Evolutionary conservation across 2,797 vertebrate genomes (phyloP).

Genomic region (Tokudaia tokunoshimensis): DNA sequence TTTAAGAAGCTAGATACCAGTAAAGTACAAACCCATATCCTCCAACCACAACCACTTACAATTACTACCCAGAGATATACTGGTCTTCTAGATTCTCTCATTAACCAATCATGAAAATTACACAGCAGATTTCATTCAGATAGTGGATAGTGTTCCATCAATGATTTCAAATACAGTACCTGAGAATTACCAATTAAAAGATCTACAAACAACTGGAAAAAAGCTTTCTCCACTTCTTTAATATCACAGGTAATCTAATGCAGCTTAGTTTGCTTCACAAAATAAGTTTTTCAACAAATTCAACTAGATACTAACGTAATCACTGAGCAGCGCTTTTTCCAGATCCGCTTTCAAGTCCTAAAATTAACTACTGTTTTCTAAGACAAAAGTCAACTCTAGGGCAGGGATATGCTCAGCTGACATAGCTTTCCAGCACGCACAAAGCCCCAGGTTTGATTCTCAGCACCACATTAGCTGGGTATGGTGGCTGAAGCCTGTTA

Average conservation of each 20-base stretch:
- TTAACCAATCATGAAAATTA: slow-evolving; percentile 33
- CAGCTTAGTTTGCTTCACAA: neutral
- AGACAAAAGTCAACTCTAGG: neutral
- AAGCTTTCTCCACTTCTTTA: neutral
- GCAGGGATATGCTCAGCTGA: too few species aligned
- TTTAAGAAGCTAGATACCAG: neutral
- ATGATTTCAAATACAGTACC: slow-evolving; percentile 27
- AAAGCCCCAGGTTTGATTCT: neutral
- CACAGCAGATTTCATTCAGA: neutral
- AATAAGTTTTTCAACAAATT: neutral
- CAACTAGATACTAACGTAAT: neutral
- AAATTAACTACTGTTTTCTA: neutral
- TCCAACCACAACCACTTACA: slow-evolving; percentile 3
- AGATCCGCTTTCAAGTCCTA: neutral
- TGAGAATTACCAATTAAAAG: neutral
- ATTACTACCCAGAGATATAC: neutral
- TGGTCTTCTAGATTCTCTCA: slow-evolving; percentile 4
- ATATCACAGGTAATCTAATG: neutral
- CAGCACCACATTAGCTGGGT: neutral
- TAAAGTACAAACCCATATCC: slow-evolving; percentile 41
- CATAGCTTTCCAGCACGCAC: neutral
- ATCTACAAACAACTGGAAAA: neutral
- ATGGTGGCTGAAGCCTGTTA: neutral
- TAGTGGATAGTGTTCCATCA: neutral
- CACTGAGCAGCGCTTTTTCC: neutral